These are phyloP conservation scores for Strix uralensis DNA, from an alignment of 2,113 vertebrate genomes.

Conservation along the genomic window DNA sequence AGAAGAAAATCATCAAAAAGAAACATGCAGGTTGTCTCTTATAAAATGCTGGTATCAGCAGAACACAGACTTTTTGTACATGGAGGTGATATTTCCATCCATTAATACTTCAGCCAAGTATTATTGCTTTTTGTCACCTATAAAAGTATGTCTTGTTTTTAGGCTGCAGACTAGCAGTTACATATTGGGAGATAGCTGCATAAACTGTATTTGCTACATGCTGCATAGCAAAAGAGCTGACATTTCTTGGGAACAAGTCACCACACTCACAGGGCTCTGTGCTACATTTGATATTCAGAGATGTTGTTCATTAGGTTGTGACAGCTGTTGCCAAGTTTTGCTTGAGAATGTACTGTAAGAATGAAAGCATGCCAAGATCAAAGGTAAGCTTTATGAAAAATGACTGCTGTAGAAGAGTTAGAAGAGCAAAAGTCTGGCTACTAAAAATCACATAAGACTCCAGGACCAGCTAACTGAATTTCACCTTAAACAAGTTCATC, in stretches of 20 bases:
- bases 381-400: conserved; percentile 8
- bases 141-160: neutral
- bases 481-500: neutral
- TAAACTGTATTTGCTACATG: neutral
- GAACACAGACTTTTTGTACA: neutral
- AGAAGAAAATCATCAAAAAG: conserved; percentile 1
- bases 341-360: neutral
- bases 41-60: conserved; percentile 2
- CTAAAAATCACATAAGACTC: neutral
- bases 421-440: neutral
- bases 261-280: neutral
- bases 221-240: conserved; percentile 48
- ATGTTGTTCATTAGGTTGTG: conserved; percentile 54
- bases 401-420: neutral
- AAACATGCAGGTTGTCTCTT: neutral
- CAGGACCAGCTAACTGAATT: neutral
- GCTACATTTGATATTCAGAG: conserved; percentile 61
- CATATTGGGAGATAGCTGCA: neutral
- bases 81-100: neutral
- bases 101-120: neutral
- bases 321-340: conserved; percentile 47
- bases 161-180: neutral
- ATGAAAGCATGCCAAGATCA: neutral
- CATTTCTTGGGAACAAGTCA: conserved; percentile 47
- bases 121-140: conserved; percentile 1